Conservation (phyloP, 1,140 invertebrate genomes). For the Reticulitermes speratus region DNA sequence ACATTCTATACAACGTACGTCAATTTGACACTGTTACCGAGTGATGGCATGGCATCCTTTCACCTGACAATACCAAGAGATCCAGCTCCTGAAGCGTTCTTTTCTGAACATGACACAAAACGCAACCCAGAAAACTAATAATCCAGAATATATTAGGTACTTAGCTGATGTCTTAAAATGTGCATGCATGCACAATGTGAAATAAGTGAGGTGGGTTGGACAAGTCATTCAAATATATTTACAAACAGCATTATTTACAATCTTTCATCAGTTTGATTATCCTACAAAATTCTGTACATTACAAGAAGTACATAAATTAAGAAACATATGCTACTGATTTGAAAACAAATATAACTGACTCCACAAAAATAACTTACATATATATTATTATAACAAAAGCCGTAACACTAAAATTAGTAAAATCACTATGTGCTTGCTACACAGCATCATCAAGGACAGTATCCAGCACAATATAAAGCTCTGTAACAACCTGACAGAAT, state of each 20-base stretch:
- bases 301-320: conserved; percentile 11
- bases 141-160: too few species aligned
- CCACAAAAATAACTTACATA: neutral
- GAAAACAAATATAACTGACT: neutral
- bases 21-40: too few species aligned
- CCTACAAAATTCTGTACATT: conserved; percentile 14
- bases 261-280: neutral
- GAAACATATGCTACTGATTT: neutral
- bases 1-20: too few species aligned
- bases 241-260: conserved; percentile 17
- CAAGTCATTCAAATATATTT: neutral
- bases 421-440: neutral
- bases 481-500: neutral
- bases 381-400: neutral
- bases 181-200: too few species aligned
- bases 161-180: too few species aligned
- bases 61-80: too few species aligned
- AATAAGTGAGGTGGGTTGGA: neutral
- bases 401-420: neutral
- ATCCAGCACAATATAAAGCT: neutral
- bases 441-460: neutral
- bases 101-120: too few species aligned
- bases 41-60: too few species aligned
- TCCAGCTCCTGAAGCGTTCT: too few species aligned
- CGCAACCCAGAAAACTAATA: too few species aligned